These are phyloP conservation scores for Drosophila lini DNA, from an alignment of 1,140 invertebrate species.

Conservation along the genomic window DNA sequence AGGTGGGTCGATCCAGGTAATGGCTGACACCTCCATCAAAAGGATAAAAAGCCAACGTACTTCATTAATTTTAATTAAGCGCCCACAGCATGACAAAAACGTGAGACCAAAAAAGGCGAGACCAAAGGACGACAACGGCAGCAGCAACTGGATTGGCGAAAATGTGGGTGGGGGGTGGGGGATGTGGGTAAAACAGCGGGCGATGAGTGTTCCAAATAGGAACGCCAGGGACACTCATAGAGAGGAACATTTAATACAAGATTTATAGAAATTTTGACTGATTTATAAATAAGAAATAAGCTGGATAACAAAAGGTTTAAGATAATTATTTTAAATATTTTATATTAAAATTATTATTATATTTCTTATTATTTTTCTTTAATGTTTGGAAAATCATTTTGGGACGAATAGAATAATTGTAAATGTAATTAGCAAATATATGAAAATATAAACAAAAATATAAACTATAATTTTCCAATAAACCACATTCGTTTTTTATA, in stretches of 20 bases:
- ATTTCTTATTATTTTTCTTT: too few relatives aligned
- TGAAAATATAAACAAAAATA: too few relatives aligned
- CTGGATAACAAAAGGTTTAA: too few relatives aligned
- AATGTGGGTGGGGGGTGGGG: neutral
- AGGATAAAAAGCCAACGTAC: constrained; percentile 74
- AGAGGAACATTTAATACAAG: neutral
- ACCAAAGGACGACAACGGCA: constrained; percentile 20
- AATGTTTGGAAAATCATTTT: too few relatives aligned
- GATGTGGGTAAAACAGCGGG: neutral
- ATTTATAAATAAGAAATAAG: neutral
- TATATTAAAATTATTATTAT: neutral
- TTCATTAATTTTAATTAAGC: constrained; percentile 81
- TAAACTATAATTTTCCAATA: too few relatives aligned
- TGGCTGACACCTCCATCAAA: constrained; percentile 56
- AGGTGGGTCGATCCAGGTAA: constrained; percentile 27
- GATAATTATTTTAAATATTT: neutral
- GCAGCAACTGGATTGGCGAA: neutral
- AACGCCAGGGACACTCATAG: constrained; percentile 18
- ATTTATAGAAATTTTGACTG: neutral
- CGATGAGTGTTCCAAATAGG: constrained; percentile 6
- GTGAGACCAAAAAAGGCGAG: constrained; percentile 31
- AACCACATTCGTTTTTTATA: too few relatives aligned
- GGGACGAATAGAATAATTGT: too few relatives aligned
- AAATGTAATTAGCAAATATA: too few relatives aligned
- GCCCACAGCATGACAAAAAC: constrained; percentile 68